Conservation (phyloP, 2,113 vertebrate genomes). For the Ariopsis seemanni region DNA sequence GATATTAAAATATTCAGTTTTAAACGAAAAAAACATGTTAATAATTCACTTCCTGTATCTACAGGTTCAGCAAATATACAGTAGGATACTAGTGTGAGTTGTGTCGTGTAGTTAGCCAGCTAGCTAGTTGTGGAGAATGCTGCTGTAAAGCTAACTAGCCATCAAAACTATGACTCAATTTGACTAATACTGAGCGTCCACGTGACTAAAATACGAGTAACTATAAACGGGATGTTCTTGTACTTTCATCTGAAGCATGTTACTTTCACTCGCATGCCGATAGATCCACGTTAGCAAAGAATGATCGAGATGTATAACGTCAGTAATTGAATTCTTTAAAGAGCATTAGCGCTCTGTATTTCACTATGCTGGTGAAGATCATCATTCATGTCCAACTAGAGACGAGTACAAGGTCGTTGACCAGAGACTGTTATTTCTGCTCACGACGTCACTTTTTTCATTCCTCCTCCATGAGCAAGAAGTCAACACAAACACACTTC, state of each 20-base stretch:
- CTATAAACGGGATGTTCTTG: not conserved
- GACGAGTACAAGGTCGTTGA: conserved; percentile 6
- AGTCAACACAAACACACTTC: conserved; percentile 10
- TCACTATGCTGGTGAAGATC: not conserved
- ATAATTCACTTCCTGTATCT: not conserved
- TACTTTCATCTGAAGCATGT: not conserved
- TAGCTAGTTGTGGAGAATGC: not conserved
- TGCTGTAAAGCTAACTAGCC: not conserved
- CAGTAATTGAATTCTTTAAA: not conserved
- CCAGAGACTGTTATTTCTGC: conserved; percentile 28
- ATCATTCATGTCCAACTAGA: not conserved
- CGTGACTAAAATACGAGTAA: not conserved
- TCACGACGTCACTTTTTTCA: not conserved
- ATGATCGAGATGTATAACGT: not conserved
- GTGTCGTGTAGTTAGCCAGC: not conserved
- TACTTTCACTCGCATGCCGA: not conserved
- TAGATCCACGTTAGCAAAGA: not conserved
- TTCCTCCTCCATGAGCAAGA: not conserved
- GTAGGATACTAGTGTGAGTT: not conserved
- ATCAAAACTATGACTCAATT: not conserved
- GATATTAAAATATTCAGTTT: too few relatives aligned
- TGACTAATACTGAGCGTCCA: not conserved
- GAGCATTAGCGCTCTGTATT: not conserved
- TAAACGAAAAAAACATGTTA: too few relatives aligned
- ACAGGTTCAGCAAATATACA: not conserved